These are phyloP conservation scores for Neoniphon sammara DNA, from an alignment of 2,797 vertebrate species.

Conservation along the genomic window DNA sequence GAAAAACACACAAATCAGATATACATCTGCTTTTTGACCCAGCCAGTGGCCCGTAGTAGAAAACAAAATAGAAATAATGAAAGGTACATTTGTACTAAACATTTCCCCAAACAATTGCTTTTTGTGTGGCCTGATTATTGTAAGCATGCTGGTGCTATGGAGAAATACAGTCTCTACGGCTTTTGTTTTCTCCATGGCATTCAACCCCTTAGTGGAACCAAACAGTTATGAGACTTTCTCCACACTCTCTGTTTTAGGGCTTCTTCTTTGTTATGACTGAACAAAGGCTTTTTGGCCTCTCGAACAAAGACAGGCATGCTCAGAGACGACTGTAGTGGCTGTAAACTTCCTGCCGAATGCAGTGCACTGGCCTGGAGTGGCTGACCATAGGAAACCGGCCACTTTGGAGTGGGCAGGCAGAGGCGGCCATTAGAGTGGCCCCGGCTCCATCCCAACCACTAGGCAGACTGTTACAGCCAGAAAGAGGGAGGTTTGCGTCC, in stretches of 20 bases:
- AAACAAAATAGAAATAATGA: slow-evolving; percentile 56
- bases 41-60: slow-evolving; percentile 25
- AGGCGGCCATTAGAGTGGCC: slow-evolving; percentile 21
- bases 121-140: slow-evolving; percentile 55
- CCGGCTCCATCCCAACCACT: slow-evolving; percentile 11
- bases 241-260: slow-evolving; percentile 27
- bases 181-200: slow-evolving; percentile 32
- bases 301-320: slow-evolving; percentile 54
- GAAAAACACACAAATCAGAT: slow-evolving; percentile 65
- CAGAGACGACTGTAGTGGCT: slow-evolving; percentile 22
- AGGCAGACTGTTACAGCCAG: not conserved
- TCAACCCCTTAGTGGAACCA: slow-evolving; percentile 37
- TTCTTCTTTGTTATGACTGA: slow-evolving; percentile 53
- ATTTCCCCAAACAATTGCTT: slow-evolving; percentile 50
- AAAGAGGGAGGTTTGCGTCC: not conserved
- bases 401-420: slow-evolving; percentile 29
- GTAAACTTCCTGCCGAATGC: slow-evolving; percentile 54
- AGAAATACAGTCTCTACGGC: slow-evolving; percentile 16
- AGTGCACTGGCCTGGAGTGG: slow-evolving; percentile 13
- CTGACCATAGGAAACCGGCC: slow-evolving; percentile 19
- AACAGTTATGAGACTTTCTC: slow-evolving; percentile 45
- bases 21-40: slow-evolving; percentile 66
- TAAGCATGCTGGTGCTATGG: slow-evolving; percentile 29
- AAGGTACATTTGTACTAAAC: slow-evolving; percentile 66
- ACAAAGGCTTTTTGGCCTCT: slow-evolving; percentile 57